Evolutionary conservation across 2,113 vertebrate species (phyloP).

Genomic region (Anarhynchus alexandrinus): DNA sequence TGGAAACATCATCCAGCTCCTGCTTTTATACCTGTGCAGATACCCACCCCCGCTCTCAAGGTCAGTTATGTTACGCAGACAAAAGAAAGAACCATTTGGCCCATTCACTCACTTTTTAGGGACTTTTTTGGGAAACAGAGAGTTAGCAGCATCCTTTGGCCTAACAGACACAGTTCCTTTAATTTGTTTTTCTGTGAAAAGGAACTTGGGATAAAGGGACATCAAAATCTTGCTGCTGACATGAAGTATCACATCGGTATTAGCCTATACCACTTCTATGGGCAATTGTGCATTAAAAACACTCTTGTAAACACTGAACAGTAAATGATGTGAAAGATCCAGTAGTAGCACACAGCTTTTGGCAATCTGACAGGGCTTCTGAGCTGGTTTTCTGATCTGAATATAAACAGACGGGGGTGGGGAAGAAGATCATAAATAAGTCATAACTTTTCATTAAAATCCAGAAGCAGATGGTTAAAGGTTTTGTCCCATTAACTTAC

Average conservation of each 20-base stretch:
- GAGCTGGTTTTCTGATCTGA: conserved; percentile 17
- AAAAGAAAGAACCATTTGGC: neutral
- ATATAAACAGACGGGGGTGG: conserved; percentile 18
- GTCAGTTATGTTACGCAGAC: neutral
- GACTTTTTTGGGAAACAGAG: neutral
- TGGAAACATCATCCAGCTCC: neutral
- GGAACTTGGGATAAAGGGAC: neutral
- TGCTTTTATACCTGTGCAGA: neutral
- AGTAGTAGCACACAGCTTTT: conserved; percentile 31
- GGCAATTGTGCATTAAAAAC: neutral
- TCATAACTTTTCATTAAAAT: conserved; percentile 34
- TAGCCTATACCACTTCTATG: neutral
- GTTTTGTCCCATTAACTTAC: neutral
- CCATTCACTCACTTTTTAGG: neutral
- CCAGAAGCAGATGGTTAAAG: conserved; percentile 14
- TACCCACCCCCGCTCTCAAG: neutral
- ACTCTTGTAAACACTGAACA: conserved; percentile 32
- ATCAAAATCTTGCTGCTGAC: neutral
- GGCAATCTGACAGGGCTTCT: conserved; percentile 45
- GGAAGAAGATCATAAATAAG: conserved; percentile 12
- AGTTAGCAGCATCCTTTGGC: neutral
- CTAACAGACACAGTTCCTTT: neutral
- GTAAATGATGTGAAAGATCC: conserved; percentile 35
- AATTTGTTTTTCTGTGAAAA: neutral
- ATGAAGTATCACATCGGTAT: neutral